Evolutionary conservation across 2,797 vertebrate genomes (phyloP).

Genomic region (Gambelia wislizenii): DNA sequence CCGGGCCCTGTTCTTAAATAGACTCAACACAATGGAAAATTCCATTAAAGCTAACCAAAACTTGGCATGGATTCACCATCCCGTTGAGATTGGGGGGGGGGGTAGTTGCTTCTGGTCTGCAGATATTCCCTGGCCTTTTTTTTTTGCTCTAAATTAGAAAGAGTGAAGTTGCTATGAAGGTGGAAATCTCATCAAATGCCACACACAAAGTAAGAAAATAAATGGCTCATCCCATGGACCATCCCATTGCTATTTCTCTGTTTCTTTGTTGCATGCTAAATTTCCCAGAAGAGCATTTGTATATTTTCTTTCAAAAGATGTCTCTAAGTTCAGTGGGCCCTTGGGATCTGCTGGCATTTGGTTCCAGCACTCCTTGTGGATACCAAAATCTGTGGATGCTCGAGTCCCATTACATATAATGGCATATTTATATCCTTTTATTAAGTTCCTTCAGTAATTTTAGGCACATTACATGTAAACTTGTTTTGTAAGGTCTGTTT

Average conservation of each 20-base stretch:
- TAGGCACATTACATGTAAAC: constrained; percentile 17
- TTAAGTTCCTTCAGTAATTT: background rate
- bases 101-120: too few species aligned
- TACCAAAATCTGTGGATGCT: too few species aligned
- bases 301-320: background rate
- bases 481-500: constrained; percentile 28
- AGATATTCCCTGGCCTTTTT: background rate
- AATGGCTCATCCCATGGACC: background rate
- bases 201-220: background rate
- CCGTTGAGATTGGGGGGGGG: too few species aligned
- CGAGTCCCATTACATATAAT: too few species aligned
- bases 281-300: background rate
- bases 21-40: too few species aligned
- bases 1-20: too few species aligned
- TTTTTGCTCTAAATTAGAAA: background rate
- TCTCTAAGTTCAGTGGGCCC: too few species aligned
- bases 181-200: background rate
- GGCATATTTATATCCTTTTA: constrained; percentile 37
- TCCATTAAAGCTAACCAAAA: too few species aligned
- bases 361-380: too few species aligned
- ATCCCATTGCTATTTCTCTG: background rate
- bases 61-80: too few species aligned
- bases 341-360: too few species aligned
- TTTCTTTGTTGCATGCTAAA: too few species aligned
- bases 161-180: background rate